Evolutionary conservation across 2,797 vertebrate species (phyloP), one percentile per base, ranked within the genome.

Genomic region (Aldrovandia affinis): DNA sequence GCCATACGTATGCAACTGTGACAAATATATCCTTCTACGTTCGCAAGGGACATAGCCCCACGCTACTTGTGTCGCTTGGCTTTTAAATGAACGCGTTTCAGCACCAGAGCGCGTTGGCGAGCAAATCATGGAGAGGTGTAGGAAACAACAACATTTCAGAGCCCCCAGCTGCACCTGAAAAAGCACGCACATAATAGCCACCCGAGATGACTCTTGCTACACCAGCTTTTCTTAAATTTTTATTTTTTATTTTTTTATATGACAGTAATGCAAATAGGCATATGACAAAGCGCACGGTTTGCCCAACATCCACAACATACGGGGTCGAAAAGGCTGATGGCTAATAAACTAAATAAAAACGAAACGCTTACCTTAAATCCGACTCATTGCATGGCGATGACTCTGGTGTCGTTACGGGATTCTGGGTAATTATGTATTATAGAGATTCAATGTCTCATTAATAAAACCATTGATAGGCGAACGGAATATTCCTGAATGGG

Each of bases 331-430:
- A 0, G 86, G 81, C 83, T 80, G 65, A 83, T 83, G 86, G 82
- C 80, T 84, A 79, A 25, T 85, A 81, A 80, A 15, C 85, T 81
- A 86, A 77, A 86, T 28, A 79, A 78, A 80, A 82, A 78, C 80
- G 28, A 83, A 59, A 83, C 54, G 86, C 93, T 93, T 92, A 94
- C 92, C 93, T 94, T 90, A 93, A 88, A 82, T 88, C 86, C 89
- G 87, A 86, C 85, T 84, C 91, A 82, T 30, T 89, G 88, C 92
- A 93, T 92, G 86, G 78, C 83, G 70, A 78, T 79, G 36, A 36
- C 54, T 87, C 61, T 83, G 87, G 85, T 39, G 89, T 84, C 14
- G 87, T 83, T 54, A 50, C 47, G 79, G 1, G 28, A 83, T 52
- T 81, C 82, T 86, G 18, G 83, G 77, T 2, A 10, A 84, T 52